A percentile compares a stretch with the other conserved stretches of the same genome.
Evolutionary conservation across 2,888 invertebrate genomes (phyloP).

Genomic region (Trachelus iudaicus): DNA sequence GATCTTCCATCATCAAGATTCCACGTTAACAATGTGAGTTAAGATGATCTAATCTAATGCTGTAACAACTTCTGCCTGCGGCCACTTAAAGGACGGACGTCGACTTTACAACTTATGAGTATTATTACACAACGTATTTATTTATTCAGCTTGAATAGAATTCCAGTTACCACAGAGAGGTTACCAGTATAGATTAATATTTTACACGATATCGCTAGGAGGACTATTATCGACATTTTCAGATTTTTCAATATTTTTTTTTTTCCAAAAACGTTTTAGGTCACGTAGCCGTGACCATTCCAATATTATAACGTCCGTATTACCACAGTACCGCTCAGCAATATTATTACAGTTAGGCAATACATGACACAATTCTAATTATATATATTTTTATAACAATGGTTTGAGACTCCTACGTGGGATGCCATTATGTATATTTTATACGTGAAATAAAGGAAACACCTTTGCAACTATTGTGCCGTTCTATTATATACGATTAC

Average conservation of each 20-base stretch:
- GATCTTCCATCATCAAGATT: neutral
- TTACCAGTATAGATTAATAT: constrained; percentile 18
- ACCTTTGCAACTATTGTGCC: constrained; percentile 44
- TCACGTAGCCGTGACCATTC: neutral
- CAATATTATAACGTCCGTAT: neutral
- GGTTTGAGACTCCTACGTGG: constrained; percentile 55
- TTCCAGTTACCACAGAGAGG: constrained; percentile 31
- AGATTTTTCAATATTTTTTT: neutral
- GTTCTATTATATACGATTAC: constrained; percentile 16
- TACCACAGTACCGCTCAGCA: constrained; percentile 1
- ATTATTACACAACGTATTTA: constrained; percentile 51
- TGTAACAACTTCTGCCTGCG: neutral
- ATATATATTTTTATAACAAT: constrained; percentile 53
- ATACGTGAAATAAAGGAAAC: constrained; percentile 57
- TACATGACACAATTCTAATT: constrained; percentile 39
- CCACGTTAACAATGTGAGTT: neutral
- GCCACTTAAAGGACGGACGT: constrained; percentile 1
- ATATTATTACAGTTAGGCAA: constrained; percentile 37
- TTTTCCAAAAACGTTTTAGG: neutral
- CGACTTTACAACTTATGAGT: constrained; percentile 34
- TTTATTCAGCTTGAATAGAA: constrained; percentile 50
- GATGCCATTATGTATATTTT: constrained; percentile 62
- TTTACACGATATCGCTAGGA: neutral
- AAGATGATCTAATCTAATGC: neutral
- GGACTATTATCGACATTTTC: neutral